phyloP scores from a whole-genome alignment of 2,113 vertebrate species.

The Phyllopteryx taeniolatus region DNA sequence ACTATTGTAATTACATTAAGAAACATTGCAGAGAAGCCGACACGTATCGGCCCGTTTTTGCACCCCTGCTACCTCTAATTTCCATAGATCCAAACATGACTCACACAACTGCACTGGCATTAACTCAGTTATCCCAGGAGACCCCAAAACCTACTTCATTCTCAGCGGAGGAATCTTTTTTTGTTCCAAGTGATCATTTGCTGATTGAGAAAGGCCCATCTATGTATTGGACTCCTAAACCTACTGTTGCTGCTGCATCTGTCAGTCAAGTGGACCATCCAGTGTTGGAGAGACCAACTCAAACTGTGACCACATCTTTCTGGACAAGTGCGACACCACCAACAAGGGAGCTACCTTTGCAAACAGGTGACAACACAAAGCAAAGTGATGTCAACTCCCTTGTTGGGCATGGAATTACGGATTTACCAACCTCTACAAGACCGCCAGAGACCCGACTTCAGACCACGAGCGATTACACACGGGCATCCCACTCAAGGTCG shows the following conservation, averaged over 20 bases:
- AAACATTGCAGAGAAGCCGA: slow-evolving; percentile 91
- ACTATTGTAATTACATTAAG: slow-evolving; percentile 96
- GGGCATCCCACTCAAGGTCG: slow-evolving; percentile 16
- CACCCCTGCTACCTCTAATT: slow-evolving; percentile 75
- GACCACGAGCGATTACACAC: slow-evolving; percentile 46
- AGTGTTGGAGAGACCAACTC: slow-evolving; percentile 49
- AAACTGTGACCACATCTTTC: slow-evolving; percentile 46
- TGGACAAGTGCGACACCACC: slow-evolving; percentile 32
- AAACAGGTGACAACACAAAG: slow-evolving; percentile 43
- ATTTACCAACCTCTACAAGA: slow-evolving; percentile 36
- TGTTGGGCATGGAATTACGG: slow-evolving; percentile 37
- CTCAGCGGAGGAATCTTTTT: not conserved
- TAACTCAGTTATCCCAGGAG: slow-evolving; percentile 38
- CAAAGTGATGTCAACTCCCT: slow-evolving; percentile 47
- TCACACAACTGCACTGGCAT: slow-evolving; percentile 29
- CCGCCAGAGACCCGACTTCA: slow-evolving; percentile 32
- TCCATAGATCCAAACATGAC: slow-evolving; percentile 68
- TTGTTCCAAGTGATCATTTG: slow-evolving; percentile 13
- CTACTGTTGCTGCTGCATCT: slow-evolving; percentile 15
- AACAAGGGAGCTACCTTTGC: slow-evolving; percentile 39
- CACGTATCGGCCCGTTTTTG: slow-evolving; percentile 77
- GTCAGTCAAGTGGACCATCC: slow-evolving; percentile 22
- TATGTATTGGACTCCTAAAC: slow-evolving; percentile 23
- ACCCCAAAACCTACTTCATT: not conserved
- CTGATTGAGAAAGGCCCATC: slow-evolving; percentile 32